These are phyloP conservation scores for Psittacula cyanocephala DNA, from an alignment of 2,113 vertebrate genomes.

Conservation along the genomic window DNA sequence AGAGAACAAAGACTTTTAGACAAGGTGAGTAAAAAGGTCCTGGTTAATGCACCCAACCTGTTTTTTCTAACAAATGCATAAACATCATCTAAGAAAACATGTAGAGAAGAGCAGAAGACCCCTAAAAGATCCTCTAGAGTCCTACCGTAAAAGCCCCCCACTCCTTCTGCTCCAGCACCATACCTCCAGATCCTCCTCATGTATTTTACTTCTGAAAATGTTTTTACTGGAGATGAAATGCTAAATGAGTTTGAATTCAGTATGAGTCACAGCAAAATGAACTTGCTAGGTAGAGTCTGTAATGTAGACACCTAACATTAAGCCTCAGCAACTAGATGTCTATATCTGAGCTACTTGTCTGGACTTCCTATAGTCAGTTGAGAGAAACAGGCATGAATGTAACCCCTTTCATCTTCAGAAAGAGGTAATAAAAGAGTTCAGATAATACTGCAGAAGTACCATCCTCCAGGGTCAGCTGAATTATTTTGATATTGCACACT, in stretches of 20 bases:
- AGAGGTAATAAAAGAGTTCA: not conserved
- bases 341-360: not conserved
- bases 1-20: slow-evolving; percentile 21
- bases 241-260: not conserved
- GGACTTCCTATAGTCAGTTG: not conserved
- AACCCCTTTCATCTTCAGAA: not conserved
- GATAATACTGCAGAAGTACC: not conserved
- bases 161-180: not conserved
- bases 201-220: not conserved
- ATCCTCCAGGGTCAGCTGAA: not conserved
- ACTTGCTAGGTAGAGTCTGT: not conserved
- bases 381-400: not conserved
- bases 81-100: not conserved
- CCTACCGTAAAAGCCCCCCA: not conserved
- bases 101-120: not conserved
- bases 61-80: not conserved
- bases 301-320: not conserved
- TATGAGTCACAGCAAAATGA: not conserved
- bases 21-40: slow-evolving; percentile 29
- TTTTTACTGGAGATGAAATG: not conserved
- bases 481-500: not conserved
- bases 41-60: slow-evolving; percentile 10
- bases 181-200: not conserved
- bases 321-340: not conserved
- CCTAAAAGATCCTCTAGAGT: not conserved